phyloP scores from a whole-genome alignment of 2,113 vertebrate genomes.

The Rostratula benghalensis region DNA sequence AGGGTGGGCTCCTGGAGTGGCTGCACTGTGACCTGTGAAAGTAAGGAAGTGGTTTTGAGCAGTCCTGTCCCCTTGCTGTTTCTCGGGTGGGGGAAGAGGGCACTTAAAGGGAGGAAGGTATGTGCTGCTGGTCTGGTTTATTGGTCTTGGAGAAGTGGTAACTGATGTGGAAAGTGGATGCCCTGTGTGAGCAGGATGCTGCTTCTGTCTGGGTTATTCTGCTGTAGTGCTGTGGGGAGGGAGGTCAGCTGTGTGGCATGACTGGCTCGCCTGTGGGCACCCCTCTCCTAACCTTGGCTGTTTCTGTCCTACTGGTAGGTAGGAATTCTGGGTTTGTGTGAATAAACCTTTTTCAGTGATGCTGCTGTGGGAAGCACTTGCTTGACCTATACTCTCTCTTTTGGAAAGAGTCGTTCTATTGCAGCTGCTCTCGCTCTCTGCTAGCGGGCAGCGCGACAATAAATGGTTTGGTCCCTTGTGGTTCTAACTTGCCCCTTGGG shows the following conservation, averaged over 20 bases:
- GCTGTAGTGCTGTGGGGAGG: neutral
- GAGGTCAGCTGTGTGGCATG: accelerated
- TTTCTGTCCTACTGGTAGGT: accelerated
- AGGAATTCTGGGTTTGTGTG: neutral
- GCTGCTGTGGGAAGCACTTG: accelerated
- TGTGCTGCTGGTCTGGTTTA: neutral
- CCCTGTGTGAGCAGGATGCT: accelerated
- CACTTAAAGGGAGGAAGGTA: neutral
- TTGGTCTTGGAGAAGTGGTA: accelerated
- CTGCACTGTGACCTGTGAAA: accelerated
- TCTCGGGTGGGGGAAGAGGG: neutral
- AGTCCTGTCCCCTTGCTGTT: accelerated
- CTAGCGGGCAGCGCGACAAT: accelerated
- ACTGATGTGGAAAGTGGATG: accelerated
- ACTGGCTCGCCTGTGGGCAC: accelerated
- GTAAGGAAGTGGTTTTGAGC: neutral
- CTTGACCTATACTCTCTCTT: neutral
- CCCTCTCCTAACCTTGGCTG: neutral
- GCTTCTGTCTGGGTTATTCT: accelerated
- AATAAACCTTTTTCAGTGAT: accelerated
- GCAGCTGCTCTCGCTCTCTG: neutral
- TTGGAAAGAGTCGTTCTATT: neutral
- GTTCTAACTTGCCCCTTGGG: neutral
- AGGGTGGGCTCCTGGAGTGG: neutral
- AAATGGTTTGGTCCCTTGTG: neutral